A percentile compares a stretch with the other conserved stretches of the same genome.
Evolutionary conservation across 1,140 invertebrate species (phyloP).

Genomic region (Lasioglossum baleicum): DNA sequence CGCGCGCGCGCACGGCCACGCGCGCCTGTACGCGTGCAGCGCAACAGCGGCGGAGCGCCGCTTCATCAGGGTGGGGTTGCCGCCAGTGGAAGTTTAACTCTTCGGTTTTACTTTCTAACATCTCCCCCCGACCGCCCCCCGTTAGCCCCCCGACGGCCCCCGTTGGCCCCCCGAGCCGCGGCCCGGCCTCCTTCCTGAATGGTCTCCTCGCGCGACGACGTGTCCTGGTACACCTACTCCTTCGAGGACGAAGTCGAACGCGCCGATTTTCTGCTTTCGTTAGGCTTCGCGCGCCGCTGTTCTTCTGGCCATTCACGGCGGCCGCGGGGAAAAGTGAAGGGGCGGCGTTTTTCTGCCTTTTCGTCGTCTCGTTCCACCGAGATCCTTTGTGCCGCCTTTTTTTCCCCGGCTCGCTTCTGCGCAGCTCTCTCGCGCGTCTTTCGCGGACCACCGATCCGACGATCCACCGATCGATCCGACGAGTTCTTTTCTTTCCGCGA

Average conservation of each 20-base stretch:
- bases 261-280: slow-evolving; percentile 49
- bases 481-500: too few species aligned
- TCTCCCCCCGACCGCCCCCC: too few species aligned
- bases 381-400: slow-evolving; percentile 46
- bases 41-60: slow-evolving; percentile 58
- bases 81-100: slow-evolving; percentile 62
- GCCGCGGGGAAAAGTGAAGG: slow-evolving; percentile 35
- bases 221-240: slow-evolving; percentile 62
- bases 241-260: slow-evolving; percentile 44
- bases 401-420: too few species aligned
- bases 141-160: too few species aligned
- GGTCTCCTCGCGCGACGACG: slow-evolving; percentile 54
- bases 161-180: too few species aligned
- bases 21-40: too few species aligned
- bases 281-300: not conserved
- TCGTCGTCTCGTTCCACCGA: slow-evolving; percentile 7
- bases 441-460: too few species aligned
- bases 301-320: slow-evolving; percentile 4
- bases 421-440: too few species aligned
- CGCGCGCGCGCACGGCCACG: not conserved
- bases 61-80: slow-evolving; percentile 66
- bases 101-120: slow-evolving; percentile 74
- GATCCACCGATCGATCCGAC: too few species aligned
- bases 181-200: slow-evolving; percentile 49
- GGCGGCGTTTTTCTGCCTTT: slow-evolving; percentile 4